A percentile compares a stretch with the other conserved stretches of the same genome.
phyloP scores from a whole-genome alignment of 2,888 invertebrate species.

The Megalurothrips usitatus region DNA sequence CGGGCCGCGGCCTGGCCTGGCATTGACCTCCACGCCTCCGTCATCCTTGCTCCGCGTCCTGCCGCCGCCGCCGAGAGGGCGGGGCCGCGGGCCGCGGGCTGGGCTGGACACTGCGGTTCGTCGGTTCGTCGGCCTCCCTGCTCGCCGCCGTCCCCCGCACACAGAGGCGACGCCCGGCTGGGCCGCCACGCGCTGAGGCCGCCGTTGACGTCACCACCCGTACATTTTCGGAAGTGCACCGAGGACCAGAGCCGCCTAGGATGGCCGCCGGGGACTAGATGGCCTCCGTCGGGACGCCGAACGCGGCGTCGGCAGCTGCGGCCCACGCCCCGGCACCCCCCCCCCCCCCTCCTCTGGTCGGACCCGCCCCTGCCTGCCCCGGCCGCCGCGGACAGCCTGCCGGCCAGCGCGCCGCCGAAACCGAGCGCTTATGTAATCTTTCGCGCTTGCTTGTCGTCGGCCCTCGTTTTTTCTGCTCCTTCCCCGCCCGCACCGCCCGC shows the following conservation, averaged over 20 bases:
- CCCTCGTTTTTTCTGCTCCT: not conserved
- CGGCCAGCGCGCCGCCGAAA: not conserved
- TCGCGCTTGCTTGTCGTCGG: constrained; percentile 1
- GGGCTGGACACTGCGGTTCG: not conserved
- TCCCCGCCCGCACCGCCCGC: not conserved
- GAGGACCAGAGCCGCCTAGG: too few relatives aligned
- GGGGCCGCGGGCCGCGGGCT: not conserved
- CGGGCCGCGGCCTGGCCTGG: not conserved
- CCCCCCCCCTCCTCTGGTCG: not conserved
- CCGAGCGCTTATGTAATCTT: constrained; percentile 6
- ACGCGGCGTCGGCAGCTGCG: not conserved
- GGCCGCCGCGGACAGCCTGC: not conserved
- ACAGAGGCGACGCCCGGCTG: too few relatives aligned
- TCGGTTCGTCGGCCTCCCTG: not conserved
- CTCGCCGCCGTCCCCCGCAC: too few relatives aligned
- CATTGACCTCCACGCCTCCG: not conserved
- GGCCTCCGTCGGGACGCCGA: not conserved
- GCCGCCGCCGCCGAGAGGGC: too few relatives aligned
- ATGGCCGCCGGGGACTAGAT: not conserved
- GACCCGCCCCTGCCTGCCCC: not conserved
- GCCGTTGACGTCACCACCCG: too few relatives aligned
- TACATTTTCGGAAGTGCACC: too few relatives aligned
- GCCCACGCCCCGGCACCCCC: not conserved
- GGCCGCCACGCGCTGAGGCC: too few relatives aligned
- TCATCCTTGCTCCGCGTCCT: too few relatives aligned